Percentiles rank a stretch among this genome's conserved stretches.
Evolutionary conservation across 2,113 vertebrate species (phyloP).

Genomic region (Peromyscus leucopus): DNA sequence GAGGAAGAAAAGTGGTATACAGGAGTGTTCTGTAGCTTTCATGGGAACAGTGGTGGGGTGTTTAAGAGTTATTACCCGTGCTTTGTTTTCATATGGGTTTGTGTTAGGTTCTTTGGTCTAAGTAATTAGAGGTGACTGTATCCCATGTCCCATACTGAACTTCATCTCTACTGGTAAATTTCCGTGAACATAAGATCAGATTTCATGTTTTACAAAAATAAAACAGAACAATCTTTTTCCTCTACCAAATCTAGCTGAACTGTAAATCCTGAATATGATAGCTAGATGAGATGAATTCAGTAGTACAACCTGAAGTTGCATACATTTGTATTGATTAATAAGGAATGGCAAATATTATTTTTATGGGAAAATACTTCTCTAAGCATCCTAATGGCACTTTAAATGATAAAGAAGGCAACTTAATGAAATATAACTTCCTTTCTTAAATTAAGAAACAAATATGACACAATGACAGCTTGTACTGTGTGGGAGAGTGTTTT

Average conservation of each 20-base stretch:
- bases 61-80: slow-evolving; percentile 34
- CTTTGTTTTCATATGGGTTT: slow-evolving; percentile 54
- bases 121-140: slow-evolving; percentile 51
- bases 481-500: slow-evolving; percentile 80
- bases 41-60: neutral
- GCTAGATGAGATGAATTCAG: slow-evolving; percentile 42
- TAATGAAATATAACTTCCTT: slow-evolving; percentile 67
- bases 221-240: slow-evolving; percentile 51
- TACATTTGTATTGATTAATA: slow-evolving; percentile 36
- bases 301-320: slow-evolving; percentile 37
- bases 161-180: slow-evolving; percentile 64
- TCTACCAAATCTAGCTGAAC: neutral
- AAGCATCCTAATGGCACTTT: slow-evolving; percentile 23
- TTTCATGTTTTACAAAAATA: slow-evolving; percentile 49
- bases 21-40: slow-evolving; percentile 25
- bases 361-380: slow-evolving; percentile 48
- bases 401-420: slow-evolving; percentile 61
- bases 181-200: slow-evolving; percentile 42
- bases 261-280: slow-evolving; percentile 61
- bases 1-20: neutral
- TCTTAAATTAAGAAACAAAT: slow-evolving; percentile 80
- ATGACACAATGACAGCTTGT: slow-evolving; percentile 77
- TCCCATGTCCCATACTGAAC: neutral
- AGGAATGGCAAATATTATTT: slow-evolving; percentile 48
- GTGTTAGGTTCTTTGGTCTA: slow-evolving; percentile 49